phyloP scores from a whole-genome alignment of 2,113 vertebrate genomes.

The Nymphicus hollandicus region DNA sequence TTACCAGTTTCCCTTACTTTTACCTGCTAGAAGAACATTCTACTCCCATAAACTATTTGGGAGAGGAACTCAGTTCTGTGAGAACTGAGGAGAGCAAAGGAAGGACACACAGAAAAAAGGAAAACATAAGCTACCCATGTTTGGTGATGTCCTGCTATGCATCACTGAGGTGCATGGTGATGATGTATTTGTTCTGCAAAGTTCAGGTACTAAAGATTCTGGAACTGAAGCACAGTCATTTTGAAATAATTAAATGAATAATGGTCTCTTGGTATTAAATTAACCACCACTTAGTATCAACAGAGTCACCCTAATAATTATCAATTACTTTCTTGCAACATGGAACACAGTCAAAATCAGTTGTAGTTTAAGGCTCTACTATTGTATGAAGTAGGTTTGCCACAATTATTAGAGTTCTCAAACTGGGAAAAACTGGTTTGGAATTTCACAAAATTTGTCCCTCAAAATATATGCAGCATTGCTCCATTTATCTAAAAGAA shows the following conservation, averaged over 20 bases:
- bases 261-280: background rate
- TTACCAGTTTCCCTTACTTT: background rate
- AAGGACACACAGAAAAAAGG: background rate
- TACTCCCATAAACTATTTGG: background rate
- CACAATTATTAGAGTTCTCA: background rate
- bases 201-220: background rate
- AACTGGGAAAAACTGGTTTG: background rate
- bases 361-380: background rate
- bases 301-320: background rate
- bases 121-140: background rate
- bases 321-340: background rate
- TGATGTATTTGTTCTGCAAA: background rate
- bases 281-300: background rate
- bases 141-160: background rate
- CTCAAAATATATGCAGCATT: background rate
- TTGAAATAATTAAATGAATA: background rate
- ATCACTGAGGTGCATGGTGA: background rate
- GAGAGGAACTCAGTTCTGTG: background rate
- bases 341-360: background rate
- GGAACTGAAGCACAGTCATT: background rate
- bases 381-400: background rate
- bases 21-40: background rate
- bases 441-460: background rate
- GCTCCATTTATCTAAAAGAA: background rate
- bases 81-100: background rate